Evolutionary conservation across 2,797 vertebrate species (phyloP).

Genomic region (Distichodus sexfasciatus): DNA sequence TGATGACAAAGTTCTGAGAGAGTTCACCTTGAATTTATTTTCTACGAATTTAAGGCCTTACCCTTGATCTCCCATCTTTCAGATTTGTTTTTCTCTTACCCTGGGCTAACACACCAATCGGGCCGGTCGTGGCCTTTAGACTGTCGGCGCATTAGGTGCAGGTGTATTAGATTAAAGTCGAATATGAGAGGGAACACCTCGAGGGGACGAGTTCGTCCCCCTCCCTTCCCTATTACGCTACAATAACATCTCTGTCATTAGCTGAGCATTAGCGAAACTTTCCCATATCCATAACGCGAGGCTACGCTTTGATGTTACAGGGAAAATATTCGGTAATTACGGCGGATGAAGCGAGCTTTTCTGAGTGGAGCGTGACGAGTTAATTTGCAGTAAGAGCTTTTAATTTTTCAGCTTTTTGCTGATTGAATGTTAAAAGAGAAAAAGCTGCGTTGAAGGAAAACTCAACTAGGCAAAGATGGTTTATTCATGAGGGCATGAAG

Average conservation of each 20-base stretch:
- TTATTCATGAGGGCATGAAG: too few species aligned
- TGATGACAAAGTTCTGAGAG: too few species aligned
- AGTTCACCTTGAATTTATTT: too few species aligned
- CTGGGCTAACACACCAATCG: too few species aligned
- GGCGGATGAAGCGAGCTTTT: slow-evolving; percentile 43
- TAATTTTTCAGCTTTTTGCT: neutral
- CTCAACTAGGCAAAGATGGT: neutral
- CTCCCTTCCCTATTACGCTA: slow-evolving; percentile 23
- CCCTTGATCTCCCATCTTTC: too few species aligned
- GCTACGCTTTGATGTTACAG: slow-evolving; percentile 44
- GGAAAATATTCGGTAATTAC: slow-evolving; percentile 46
- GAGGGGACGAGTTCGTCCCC: neutral
- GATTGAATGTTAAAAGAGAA: neutral
- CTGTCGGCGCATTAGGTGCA: neutral
- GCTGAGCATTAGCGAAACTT: slow-evolving; percentile 52
- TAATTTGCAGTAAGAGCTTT: slow-evolving; percentile 13
- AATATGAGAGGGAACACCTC: neutral
- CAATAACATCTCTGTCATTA: slow-evolving; percentile 47
- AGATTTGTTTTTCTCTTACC: too few species aligned
- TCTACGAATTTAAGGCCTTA: too few species aligned
- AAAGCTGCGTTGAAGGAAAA: neutral
- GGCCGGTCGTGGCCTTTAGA: neutral
- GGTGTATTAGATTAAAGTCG: slow-evolving; percentile 2
- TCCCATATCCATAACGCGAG: slow-evolving; percentile 36
- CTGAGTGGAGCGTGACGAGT: slow-evolving; percentile 22